Base-by-base conservation (phyloP, 2,888 invertebrate genomes). In the Hylaea fasciaria region DNA sequence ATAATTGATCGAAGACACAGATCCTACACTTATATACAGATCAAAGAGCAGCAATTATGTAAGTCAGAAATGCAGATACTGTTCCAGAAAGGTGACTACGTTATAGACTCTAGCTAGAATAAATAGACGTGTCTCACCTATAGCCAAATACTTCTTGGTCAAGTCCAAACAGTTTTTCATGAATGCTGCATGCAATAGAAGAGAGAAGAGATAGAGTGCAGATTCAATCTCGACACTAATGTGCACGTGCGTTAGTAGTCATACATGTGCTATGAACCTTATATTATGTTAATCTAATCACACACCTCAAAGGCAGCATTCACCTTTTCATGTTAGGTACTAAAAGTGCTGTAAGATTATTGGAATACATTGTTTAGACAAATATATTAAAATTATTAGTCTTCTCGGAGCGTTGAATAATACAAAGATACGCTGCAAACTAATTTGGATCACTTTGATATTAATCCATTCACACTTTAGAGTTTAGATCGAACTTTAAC, bases 161-260 rank as follows among this genome's bases (percentile, higher is more conserved):
- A 91, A 96, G 94, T 94, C 95, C 95, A 93, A 96, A 96, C 78
- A 96, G 94, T 92, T 95, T 95, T 89, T 96, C 95, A 92, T 95
- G 95, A 90, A 95, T 94, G 95, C 96, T 96, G 95, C 95, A 95
- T 95, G 95, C 95, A 94, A 93, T 88, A 86, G 86, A 91, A 90
- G 86, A 89, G 69, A 86, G 87, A 83, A 86, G 81, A 85, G 80
- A 89, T 89, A 91, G 89, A 89, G 92, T 91, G 92, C 91, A 85
- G 79, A 83, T 79, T 79, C 72, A 79, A 69, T 69, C 59, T 63
- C 64, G 65, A 75, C 67, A 71, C 68, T 71, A 77, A 70, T 71
- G 83, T 80, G 82, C 78, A 71, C 28, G 62, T 62, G 62, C 56
- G 41, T 62, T 57, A 65, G 49, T 57, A 65, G 49, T 47, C 41